Evolutionary conservation across 2,888 invertebrate species (phyloP).

Genomic region (Calameuta idolon): DNA sequence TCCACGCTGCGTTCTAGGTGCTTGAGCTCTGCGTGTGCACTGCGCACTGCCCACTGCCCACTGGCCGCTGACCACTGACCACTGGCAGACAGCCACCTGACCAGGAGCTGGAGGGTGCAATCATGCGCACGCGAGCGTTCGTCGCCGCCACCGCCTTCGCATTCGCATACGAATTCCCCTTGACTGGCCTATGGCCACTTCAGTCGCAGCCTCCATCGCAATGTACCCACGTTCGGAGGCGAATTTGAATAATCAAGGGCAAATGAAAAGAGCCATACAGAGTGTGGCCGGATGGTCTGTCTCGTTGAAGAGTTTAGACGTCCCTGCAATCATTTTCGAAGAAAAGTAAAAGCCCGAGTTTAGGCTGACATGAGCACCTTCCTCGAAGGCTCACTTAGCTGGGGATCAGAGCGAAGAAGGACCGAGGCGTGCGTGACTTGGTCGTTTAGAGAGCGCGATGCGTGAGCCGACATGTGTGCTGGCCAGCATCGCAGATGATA

Average conservation of each 20-base stretch:
- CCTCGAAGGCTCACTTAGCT: constrained; percentile 12
- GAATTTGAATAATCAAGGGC: too few relatives aligned
- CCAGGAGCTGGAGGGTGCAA: constrained; percentile 55
- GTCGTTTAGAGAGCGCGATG: constrained; percentile 43
- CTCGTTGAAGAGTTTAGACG: too few relatives aligned
- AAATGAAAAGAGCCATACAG: too few relatives aligned
- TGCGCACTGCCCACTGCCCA: constrained; percentile 28
- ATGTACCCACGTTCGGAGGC: too few relatives aligned
- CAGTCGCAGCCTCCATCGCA: too few relatives aligned
- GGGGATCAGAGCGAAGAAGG: too few relatives aligned
- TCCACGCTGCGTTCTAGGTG: too few relatives aligned
- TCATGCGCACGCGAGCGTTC: constrained; percentile 56
- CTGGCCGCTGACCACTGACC: too few relatives aligned
- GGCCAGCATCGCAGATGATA: constrained; percentile 26
- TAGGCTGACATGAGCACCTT: constrained; percentile 10
- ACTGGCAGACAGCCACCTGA: constrained; percentile 38
- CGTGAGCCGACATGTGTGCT: constrained; percentile 45
- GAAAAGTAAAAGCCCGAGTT: constrained; percentile 7
- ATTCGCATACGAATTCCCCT: too few relatives aligned
- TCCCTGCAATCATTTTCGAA: background rate
- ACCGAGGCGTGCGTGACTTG: constrained; percentile 49
- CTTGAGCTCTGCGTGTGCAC: constrained; percentile 47
- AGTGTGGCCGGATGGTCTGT: too few relatives aligned
- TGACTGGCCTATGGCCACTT: too few relatives aligned
- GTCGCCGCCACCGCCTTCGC: too few relatives aligned